Conservation (phyloP, 2,888 invertebrate species). For the Neuroscelio doddi region DNA sequence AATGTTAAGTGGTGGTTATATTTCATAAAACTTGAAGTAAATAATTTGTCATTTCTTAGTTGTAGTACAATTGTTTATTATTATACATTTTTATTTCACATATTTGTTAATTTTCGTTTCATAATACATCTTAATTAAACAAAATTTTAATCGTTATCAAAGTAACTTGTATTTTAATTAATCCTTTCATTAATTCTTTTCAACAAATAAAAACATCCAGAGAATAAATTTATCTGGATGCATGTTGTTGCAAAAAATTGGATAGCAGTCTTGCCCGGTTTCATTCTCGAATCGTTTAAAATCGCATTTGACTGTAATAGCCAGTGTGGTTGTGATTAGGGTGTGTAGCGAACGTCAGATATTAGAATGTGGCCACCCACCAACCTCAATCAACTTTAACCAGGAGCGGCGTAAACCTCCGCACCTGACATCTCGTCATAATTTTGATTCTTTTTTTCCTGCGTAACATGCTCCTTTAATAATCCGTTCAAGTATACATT, state of each 20-base stretch:
- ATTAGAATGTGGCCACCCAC: constrained; percentile 64
- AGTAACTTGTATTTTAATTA: too few species aligned
- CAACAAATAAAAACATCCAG: constrained; percentile 24
- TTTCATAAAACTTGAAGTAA: too few species aligned
- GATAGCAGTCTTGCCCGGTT: constrained; percentile 17
- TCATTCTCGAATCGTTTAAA: constrained; percentile 57
- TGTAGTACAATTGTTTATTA: too few species aligned
- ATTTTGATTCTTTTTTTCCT: constrained; percentile 18
- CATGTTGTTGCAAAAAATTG: constrained; percentile 20
- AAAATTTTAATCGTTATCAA: too few species aligned
- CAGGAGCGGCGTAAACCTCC: constrained; percentile 36
- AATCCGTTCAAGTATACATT: too few species aligned
- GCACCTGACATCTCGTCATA: constrained; percentile 27
- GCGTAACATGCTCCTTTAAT: neutral
- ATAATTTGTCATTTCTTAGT: too few species aligned
- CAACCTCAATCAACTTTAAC: constrained; percentile 64
- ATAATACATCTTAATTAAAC: too few species aligned
- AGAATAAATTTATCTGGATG: constrained; percentile 19
- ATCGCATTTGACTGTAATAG: constrained; percentile 66
- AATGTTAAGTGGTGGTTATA: too few species aligned
- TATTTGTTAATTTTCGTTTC: too few species aligned
- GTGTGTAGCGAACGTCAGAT: constrained; percentile 60
- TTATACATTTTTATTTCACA: too few species aligned
- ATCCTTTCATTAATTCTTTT: too few species aligned
- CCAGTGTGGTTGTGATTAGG: constrained; percentile 65